Conservation (phyloP, 37 sponge, comb jelly and placozoan genomes). For the Beroe ovata region DNA sequence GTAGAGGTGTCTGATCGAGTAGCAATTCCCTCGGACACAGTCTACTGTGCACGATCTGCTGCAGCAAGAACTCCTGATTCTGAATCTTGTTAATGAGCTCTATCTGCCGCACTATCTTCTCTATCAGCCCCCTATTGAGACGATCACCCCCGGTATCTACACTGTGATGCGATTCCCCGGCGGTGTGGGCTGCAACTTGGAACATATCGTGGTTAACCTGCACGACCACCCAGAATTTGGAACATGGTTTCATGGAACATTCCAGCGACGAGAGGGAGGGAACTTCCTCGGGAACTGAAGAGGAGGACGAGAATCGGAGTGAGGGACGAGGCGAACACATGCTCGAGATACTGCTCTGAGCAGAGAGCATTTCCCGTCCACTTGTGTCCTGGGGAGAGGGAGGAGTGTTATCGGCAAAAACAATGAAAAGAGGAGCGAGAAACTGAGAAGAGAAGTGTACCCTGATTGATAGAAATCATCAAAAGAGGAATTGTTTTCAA, state of each 20-base stretch:
- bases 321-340: slow-evolving; percentile 20
- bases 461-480: too few species aligned
- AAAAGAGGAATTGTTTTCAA: too few species aligned
- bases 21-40: slow-evolving; percentile 33
- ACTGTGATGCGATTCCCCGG: too few species aligned
- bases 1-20: neutral
- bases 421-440: too few species aligned
- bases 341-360: slow-evolving; percentile 57
- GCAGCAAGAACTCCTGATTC: slow-evolving; percentile 36
- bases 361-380: slow-evolving; percentile 26
- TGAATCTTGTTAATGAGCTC: slow-evolving; percentile 24
- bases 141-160: neutral
- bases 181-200: slow-evolving; percentile 41
- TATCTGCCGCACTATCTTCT: neutral
- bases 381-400: neutral
- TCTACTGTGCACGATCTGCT: slow-evolving; percentile 18
- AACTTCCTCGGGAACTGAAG: slow-evolving; percentile 38
- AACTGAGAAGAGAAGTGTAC: too few species aligned
- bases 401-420: too few species aligned
- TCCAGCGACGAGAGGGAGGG: neutral
- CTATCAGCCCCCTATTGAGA: neutral
- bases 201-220: neutral
- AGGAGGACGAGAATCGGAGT: slow-evolving; percentile 26
- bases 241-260: slow-evolving; percentile 25
- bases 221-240: slow-evolving; percentile 49